Conservation (phyloP, 2,888 invertebrate species). For the Tricholauxania praeusta region DNA sequence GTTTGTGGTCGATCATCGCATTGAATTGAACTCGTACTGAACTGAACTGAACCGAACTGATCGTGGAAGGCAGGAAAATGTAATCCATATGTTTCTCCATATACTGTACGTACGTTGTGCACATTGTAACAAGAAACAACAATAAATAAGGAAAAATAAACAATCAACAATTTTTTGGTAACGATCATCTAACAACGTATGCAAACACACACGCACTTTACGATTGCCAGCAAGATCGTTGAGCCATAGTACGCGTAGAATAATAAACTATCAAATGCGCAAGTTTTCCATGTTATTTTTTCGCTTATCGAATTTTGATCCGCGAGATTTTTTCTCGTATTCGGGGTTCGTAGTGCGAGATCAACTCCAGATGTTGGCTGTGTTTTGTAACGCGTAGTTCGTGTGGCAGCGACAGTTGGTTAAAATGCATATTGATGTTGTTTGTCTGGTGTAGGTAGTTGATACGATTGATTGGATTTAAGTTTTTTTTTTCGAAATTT, state of each 20-base stretch:
- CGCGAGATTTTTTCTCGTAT: background rate
- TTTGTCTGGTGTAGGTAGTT: conserved; percentile 11
- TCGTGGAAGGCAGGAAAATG: background rate
- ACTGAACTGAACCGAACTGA: too few species aligned
- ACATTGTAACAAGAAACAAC: background rate
- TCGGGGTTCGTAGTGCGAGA: conserved; percentile 2
- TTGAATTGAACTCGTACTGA: too few species aligned
- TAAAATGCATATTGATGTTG: background rate
- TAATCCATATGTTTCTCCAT: conserved; percentile 16
- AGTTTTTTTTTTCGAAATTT: background rate
- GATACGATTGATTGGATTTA: conserved; percentile 14
- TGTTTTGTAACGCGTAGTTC: background rate
- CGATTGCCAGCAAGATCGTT: background rate
- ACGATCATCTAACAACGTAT: background rate
- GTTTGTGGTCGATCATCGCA: background rate
- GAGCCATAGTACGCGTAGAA: background rate
- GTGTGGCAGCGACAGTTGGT: background rate
- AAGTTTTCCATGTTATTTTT: conserved; percentile 2
- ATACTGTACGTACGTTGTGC: too few species aligned
- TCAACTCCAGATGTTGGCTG: conserved; percentile 20
- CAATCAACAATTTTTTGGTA: conserved; percentile 12
- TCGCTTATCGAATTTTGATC: background rate
- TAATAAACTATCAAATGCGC: conserved; percentile 15
- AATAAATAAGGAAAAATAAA: background rate
- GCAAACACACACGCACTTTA: background rate